Base-by-base conservation (phyloP, 2,888 invertebrate genomes). In the Sussaba pulchella region DNA sequence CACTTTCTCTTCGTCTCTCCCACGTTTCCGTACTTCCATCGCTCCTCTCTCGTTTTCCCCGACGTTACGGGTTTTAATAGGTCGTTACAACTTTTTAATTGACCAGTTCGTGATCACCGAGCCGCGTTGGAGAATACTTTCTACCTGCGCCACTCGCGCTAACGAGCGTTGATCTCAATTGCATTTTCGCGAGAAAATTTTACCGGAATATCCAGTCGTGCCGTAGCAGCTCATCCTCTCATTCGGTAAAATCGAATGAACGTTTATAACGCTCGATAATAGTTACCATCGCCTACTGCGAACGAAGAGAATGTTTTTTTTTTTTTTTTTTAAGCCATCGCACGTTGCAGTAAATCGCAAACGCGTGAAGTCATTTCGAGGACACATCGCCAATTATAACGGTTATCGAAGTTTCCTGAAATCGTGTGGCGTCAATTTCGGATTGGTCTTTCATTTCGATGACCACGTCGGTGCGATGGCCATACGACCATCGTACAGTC, bases 31-130 rank as follows among this genome's bases (percentile, higher is more conserved):
- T 78, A 54, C 82, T 66, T 83, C 77, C 77, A 59, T 81, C 57
- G 71, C 64, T 76, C 57, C 75, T 83, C 79, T 78, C 78, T 78
- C 81, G 76, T 73, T 78, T 78, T 74, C 81, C 71, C 76, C 74
- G 10, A n/a, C 9, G 14, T 36, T 6, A 31, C 57, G 57, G 57
- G 61, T 79, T 77, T 86, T 85, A 86, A 84, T 85, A 84, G 81
- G 80, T 81, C 84, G 80, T 86, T 86, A 82, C 83, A 86, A 85
- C 83, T 85, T 85, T 82, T 80, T 85, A 86, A 85, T 85, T 82
- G 82, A 75, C 84, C 76, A 67, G 70, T 71, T 78, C 82, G 79
- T 72, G 77, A 77, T 72, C 50, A 64, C 77, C 70, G 77, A 77
- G 70, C 73, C 77, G 73, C 81, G 69, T 73, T 77, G 59, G 69